A percentile compares a stretch with the other conserved stretches of the same genome.
Conservation (phyloP, 2,113 vertebrate genomes). For the Seriola aureovittata region DNA sequence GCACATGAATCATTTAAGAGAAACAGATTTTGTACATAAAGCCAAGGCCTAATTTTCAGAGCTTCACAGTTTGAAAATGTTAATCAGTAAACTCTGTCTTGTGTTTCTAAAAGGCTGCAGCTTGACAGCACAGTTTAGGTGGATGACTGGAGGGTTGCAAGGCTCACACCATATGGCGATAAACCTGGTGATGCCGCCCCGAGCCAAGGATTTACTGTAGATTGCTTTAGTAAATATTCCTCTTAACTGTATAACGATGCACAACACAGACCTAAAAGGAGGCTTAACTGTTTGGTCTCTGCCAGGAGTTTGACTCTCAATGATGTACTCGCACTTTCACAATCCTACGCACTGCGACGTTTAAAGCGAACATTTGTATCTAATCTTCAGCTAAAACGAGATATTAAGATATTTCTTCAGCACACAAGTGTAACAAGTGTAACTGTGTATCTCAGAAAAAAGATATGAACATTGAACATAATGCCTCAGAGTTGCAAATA, state of each 20-base stretch:
- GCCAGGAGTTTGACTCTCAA: conserved; percentile 44
- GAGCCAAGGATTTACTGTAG: conserved; percentile 75
- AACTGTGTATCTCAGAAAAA: background rate
- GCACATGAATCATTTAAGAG: conserved; percentile 80
- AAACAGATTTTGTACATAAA: conserved; percentile 81
- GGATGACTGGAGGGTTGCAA: conserved; percentile 72
- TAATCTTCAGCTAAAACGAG: background rate
- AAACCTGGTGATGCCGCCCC: conserved; percentile 75
- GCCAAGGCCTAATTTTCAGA: conserved; percentile 77
- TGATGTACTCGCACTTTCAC: conserved; percentile 6
- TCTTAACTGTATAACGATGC: conserved; percentile 69
- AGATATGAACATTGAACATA: background rate
- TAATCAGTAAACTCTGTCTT: conserved; percentile 69
- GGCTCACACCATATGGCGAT: conserved; percentile 77
- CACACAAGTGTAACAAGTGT: background rate
- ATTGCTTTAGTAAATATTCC: conserved; percentile 81
- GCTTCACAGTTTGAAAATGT: conserved; percentile 69
- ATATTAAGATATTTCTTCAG: background rate
- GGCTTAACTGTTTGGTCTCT: conserved; percentile 59
- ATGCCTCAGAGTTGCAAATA: conserved; percentile 31
- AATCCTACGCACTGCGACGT: background rate
- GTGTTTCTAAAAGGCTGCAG: conserved; percentile 62
- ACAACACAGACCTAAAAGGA: conserved; percentile 62
- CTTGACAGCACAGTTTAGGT: conserved; percentile 75
- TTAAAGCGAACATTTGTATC: background rate